Percentiles rank a stretch among this genome's conserved stretches.
These are phyloP conservation scores for Junonia oenone DNA, from an alignment of 2,888 invertebrate genomes.

Conservation along the genomic window DNA sequence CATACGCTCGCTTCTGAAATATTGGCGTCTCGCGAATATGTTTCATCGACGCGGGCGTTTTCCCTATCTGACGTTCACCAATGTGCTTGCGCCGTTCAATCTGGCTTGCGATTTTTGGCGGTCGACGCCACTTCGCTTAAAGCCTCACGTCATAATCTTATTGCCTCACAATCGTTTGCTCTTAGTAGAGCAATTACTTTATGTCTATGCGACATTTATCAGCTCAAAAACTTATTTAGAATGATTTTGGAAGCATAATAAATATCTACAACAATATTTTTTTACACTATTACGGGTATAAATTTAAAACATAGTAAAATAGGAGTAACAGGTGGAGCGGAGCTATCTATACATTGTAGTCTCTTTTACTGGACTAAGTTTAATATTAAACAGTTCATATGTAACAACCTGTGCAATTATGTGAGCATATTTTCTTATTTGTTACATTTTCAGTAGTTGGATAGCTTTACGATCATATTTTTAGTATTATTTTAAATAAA, in stretches of 20 bases:
- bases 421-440: too few relatives aligned
- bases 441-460: too few relatives aligned
- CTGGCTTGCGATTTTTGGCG: constrained; percentile 46
- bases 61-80: constrained; percentile 58
- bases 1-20: constrained; percentile 71
- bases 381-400: too few relatives aligned
- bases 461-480: too few relatives aligned
- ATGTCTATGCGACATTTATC: neutral
- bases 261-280: neutral
- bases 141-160: constrained; percentile 22
- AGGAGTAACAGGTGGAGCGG: too few relatives aligned
- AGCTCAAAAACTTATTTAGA: neutral
- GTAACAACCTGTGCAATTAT: too few relatives aligned
- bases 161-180: constrained; percentile 17
- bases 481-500: too few relatives aligned
- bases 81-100: constrained; percentile 50
- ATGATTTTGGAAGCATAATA: neutral
- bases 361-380: too few relatives aligned
- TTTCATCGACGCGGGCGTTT: constrained; percentile 69
- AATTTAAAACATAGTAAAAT: too few relatives aligned
- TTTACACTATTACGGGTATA: too few relatives aligned
- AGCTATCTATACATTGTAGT: too few relatives aligned
- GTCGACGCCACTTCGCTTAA: constrained; percentile 30
- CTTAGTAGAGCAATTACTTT: constrained; percentile 1
- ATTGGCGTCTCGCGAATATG: constrained; percentile 70